Conservation (phyloP, 2,888 invertebrate genomes). For the Lathronympha strigana region DNA sequence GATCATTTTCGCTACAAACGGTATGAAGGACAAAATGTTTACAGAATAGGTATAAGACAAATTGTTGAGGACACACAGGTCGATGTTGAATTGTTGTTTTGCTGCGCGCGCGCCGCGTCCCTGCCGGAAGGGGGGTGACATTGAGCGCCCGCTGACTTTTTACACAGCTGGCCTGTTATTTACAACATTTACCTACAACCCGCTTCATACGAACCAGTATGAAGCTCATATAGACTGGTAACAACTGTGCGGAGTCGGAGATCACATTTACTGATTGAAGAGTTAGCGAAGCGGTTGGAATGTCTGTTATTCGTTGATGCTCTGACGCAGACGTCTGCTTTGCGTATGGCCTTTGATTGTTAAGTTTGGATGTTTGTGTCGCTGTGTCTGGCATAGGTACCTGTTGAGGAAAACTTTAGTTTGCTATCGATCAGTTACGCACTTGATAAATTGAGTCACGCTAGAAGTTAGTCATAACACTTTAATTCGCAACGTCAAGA, state of each 20-base stretch:
- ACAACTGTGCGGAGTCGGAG: not conserved
- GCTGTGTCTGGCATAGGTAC: conserved; percentile 23
- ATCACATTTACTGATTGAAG: not conserved
- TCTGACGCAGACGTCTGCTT: conserved; percentile 68
- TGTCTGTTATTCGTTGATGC: conserved; percentile 58
- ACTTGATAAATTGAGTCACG: conserved; percentile 13
- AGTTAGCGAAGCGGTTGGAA: not conserved
- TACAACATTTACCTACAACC: not conserved
- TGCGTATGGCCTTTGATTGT: conserved; percentile 35
- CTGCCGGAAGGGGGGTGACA: conserved; percentile 77
- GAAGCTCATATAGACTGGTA: not conserved
- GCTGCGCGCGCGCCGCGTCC: conserved; percentile 61
- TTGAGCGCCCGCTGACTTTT: conserved; percentile 74
- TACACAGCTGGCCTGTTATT: conserved; percentile 55
- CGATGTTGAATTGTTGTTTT: conserved; percentile 64
- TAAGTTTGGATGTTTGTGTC: conserved; percentile 23
- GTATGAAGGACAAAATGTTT: conserved; percentile 29
- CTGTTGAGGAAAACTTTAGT: conserved; percentile 35
- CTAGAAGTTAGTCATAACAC: conserved; percentile 5
- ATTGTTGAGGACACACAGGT: conserved; percentile 56
- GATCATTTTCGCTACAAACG: not conserved
- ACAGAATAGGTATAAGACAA: conserved; percentile 50
- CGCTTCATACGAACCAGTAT: conserved; percentile 1
- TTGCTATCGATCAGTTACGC: conserved; percentile 22
- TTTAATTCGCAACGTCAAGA: too few species aligned